These are phyloP conservation scores for Mesocricetus auratus DNA, from an alignment of 2,113 vertebrate genomes.

Conservation along the genomic window DNA sequence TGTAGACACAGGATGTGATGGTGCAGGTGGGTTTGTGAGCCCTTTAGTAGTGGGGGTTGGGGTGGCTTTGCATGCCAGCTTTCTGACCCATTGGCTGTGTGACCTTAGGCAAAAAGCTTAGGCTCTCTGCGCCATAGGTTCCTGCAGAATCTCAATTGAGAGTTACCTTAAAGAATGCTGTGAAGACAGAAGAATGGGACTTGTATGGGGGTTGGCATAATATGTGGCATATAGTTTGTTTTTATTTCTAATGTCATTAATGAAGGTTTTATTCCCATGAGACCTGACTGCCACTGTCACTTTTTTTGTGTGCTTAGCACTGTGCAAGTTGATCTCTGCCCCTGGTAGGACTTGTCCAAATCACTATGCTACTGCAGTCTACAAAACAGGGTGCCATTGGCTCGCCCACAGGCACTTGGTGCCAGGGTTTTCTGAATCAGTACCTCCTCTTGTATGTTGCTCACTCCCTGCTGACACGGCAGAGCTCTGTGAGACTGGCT, in stretches of 20 bases:
- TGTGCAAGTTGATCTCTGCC: background rate
- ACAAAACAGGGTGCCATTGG: background rate
- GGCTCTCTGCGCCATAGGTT: conserved; percentile 40
- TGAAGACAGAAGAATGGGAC: background rate
- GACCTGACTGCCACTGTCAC: background rate
- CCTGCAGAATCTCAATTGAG: background rate
- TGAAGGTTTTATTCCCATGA: background rate
- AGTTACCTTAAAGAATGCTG: background rate
- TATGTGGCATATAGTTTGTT: background rate
- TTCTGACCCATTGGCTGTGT: conserved; percentile 47
- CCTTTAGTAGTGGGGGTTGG: background rate
- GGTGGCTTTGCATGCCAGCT: background rate
- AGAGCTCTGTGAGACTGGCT: background rate
- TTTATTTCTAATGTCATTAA: background rate
- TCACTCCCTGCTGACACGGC: too few species aligned
- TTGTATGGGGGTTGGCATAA: background rate
- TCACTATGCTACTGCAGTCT: background rate
- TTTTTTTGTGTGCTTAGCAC: background rate
- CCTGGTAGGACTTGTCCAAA: background rate
- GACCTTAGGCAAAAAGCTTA: conserved; percentile 15
- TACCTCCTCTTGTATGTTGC: background rate
- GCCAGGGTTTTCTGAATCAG: background rate
- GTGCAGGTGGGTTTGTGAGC: background rate
- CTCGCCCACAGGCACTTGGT: background rate
- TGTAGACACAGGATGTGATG: rapidly evolving